Percentiles rank a stretch among this genome's conserved stretches.
phyloP scores from a whole-genome alignment of 1,140 invertebrate genomes.

The Pseudomyrmex dendroicus region DNA sequence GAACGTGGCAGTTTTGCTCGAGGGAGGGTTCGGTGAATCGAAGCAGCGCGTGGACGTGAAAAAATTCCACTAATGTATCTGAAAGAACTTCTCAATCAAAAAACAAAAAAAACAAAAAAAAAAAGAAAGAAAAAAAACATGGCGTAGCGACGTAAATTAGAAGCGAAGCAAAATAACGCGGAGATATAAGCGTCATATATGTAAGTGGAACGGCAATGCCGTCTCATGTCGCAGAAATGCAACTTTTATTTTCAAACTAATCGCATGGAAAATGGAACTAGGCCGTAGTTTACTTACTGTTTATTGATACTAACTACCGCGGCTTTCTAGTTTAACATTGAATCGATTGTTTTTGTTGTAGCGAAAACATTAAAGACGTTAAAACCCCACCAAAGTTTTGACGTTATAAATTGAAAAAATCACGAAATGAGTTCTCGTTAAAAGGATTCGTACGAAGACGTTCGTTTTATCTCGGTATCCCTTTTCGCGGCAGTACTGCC shows the following conservation, averaged over 20 bases:
- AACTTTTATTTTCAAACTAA: conserved; percentile 29
- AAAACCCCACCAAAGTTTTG: background rate
- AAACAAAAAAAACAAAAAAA: background rate
- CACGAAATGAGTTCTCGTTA: background rate
- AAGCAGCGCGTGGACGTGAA: background rate
- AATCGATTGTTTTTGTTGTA: too few relatives aligned
- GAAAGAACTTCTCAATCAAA: background rate
- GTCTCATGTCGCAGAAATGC: conserved; percentile 22
- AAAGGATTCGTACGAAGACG: conserved; percentile 18
- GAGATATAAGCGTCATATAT: background rate
- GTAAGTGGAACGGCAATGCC: conserved; percentile 12
- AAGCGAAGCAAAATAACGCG: conserved; percentile 19
- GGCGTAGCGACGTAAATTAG: background rate
- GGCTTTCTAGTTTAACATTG: too few relatives aligned
- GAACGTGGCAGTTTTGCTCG: conserved; percentile 20
- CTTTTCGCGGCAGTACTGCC: conserved; percentile 35
- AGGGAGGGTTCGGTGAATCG: background rate
- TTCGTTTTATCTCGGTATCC: conserved; percentile 20
- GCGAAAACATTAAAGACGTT: background rate
- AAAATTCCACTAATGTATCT: conserved; percentile 3
- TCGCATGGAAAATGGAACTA: conserved; percentile 1
- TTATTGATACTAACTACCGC: too few relatives aligned
- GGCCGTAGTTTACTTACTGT: conserved; percentile 1
- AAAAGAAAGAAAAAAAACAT: background rate
- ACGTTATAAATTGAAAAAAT: background rate